Conservation (phyloP, 1,140 invertebrate genomes). For the Gonioctena quinquepunctata region DNA sequence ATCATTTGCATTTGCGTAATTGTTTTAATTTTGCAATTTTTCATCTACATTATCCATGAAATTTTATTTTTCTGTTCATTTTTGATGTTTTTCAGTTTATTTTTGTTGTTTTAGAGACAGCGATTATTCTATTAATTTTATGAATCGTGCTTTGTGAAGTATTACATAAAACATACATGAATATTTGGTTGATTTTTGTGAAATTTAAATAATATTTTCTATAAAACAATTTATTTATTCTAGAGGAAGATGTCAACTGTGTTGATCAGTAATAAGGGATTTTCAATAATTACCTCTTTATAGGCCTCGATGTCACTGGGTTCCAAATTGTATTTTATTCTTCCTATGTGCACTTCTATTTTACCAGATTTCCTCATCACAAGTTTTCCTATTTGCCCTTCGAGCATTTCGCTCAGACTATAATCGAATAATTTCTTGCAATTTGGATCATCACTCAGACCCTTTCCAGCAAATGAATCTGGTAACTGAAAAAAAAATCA, state of each 20-base stretch:
- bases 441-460: constrained; percentile 43
- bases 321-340: constrained; percentile 35
- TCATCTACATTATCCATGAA: too few species aligned
- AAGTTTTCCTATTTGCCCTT: constrained; percentile 46
- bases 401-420: constrained; percentile 34
- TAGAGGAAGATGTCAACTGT: neutral
- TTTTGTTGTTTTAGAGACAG: too few species aligned
- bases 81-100: neutral
- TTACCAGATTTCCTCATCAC: constrained; percentile 37
- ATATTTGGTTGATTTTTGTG: neutral
- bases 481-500: constrained; percentile 32
- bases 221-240: neutral
- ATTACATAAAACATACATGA: too few species aligned
- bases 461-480: constrained; percentile 43
- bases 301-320: constrained; percentile 13
- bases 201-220: neutral
- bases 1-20: too few species aligned
- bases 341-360: constrained; percentile 39
- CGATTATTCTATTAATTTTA: too few species aligned
- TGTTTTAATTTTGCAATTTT: too few species aligned
- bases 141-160: too few species aligned
- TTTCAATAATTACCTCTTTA: constrained; percentile 24
- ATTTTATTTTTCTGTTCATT: too few species aligned
- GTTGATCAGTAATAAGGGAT: neutral
- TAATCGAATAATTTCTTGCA: constrained; percentile 39